phyloP scores from a whole-genome alignment of 2,113 vertebrate species.

The Mola mola region DNA sequence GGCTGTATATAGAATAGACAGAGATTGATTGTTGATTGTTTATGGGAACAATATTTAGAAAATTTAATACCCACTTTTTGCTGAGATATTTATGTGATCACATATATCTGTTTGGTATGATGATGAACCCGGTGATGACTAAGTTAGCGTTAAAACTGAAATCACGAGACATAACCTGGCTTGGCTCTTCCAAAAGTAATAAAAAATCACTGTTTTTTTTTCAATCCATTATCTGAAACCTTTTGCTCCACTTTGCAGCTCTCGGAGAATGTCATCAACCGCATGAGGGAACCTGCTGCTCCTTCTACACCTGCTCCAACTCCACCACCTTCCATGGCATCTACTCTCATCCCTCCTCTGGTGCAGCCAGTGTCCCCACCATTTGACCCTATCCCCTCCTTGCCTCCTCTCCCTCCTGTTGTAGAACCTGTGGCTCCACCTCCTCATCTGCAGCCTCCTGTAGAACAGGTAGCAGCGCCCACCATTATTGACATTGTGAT shows the following conservation, averaged over 20 bases:
- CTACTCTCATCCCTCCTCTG: constrained; percentile 35
- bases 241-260: constrained; percentile 80
- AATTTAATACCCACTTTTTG: no score
- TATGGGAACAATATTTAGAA: no score
- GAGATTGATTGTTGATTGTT: no score
- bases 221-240: neutral
- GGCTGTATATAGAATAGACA: no score
- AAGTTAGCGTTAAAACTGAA: no score
- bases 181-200: no score
- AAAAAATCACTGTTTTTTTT: no score
- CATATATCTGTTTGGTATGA: no score
- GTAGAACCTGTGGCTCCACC: constrained; percentile 51
- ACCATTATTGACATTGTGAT: constrained; percentile 54
- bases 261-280: constrained; percentile 93
- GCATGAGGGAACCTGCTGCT: constrained; percentile 90
- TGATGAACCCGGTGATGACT: no score
- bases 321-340: constrained; percentile 22
- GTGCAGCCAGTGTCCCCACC: constrained; percentile 56
- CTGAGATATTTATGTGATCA: no score
- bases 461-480: constrained; percentile 72
- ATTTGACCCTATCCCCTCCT: constrained; percentile 62
- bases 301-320: constrained; percentile 44
- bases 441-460: constrained; percentile 41
- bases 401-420: constrained; percentile 51
- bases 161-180: no score